Conservation (phyloP, 1,140 invertebrate species). For the Hyles vespertilio region DNA sequence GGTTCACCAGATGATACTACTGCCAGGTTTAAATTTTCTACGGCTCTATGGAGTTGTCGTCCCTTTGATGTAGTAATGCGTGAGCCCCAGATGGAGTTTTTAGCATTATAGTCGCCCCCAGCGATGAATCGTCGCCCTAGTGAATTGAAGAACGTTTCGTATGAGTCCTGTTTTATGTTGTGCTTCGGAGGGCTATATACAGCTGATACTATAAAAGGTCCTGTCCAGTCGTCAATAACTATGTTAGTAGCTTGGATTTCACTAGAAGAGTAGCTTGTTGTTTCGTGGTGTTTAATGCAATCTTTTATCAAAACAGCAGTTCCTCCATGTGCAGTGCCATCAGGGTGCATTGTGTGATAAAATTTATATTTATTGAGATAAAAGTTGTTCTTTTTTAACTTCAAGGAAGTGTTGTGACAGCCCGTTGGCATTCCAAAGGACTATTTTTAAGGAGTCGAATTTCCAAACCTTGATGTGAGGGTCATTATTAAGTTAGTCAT, state of each 20-base stretch:
- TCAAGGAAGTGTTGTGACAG: constrained; percentile 16
- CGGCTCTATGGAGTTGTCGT: constrained; percentile 23
- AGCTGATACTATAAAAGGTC: constrained; percentile 32
- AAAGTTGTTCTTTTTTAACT: constrained; percentile 14
- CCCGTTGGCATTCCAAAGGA: constrained; percentile 22
- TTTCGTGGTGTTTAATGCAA: constrained; percentile 21
- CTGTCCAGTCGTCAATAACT: constrained; percentile 19
- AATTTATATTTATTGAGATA: constrained; percentile 11
- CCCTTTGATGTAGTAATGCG: constrained; percentile 26
- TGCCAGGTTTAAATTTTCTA: constrained; percentile 17
- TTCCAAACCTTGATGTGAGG: constrained; percentile 6
- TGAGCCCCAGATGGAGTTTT: constrained; percentile 40
- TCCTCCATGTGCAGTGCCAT: constrained; percentile 12
- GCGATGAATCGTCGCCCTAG: constrained; percentile 48
- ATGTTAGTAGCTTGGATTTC: constrained; percentile 35
- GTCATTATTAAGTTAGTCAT: constrained; percentile 12
- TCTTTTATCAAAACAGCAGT: constrained; percentile 6
- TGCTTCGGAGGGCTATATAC: constrained; percentile 49
- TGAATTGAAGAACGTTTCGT: constrained; percentile 34
- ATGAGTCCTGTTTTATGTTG: constrained; percentile 33
- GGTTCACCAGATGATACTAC: constrained; percentile 26
- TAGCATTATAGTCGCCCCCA: constrained; percentile 49
- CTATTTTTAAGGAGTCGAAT: constrained; percentile 13
- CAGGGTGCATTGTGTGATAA: constrained; percentile 21
- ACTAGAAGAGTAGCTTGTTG: not conserved